A percentile compares a stretch with the other conserved stretches of the same genome.
Evolutionary conservation across 2,797 vertebrate genomes (phyloP).

Genomic region (Selene dorsalis): DNA sequence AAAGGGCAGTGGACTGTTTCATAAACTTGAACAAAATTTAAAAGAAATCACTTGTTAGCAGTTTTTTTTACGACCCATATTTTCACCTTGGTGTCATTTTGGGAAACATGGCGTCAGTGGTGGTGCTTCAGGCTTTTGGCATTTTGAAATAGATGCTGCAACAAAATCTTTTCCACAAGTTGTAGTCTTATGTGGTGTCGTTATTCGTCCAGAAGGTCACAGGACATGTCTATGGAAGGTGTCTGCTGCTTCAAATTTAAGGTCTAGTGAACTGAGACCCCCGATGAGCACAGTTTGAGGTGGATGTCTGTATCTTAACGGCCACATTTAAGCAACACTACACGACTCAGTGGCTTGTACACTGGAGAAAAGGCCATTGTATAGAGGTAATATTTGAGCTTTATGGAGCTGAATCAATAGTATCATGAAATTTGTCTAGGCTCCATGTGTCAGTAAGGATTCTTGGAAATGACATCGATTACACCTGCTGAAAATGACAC

Average conservation of each 20-base stretch:
- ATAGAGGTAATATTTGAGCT: background rate
- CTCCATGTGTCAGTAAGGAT: background rate
- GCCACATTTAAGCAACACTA: background rate
- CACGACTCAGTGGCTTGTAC: background rate
- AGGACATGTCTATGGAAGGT: background rate
- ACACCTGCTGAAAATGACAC: background rate
- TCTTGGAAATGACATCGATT: background rate
- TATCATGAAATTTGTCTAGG: background rate
- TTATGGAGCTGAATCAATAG: background rate
- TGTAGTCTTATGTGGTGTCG: background rate
- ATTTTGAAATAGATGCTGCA: background rate
- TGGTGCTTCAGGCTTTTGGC: background rate
- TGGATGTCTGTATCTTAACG: background rate
- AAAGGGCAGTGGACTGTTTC: background rate
- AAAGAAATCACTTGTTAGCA: background rate
- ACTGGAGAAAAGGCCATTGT: background rate
- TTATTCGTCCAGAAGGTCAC: background rate
- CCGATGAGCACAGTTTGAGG: slow-evolving; percentile 41
- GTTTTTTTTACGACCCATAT: background rate
- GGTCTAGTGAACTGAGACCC: slow-evolving; percentile 41
- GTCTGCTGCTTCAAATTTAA: background rate
- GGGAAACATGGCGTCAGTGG: background rate
- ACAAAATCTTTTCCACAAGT: background rate
- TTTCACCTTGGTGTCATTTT: too few relatives aligned
- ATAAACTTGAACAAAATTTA: background rate